A percentile compares a stretch with the other conserved stretches of the same genome.
Conservation (phyloP, 2,797 vertebrate genomes). For the Neosilurus hyrtlii region DNA sequence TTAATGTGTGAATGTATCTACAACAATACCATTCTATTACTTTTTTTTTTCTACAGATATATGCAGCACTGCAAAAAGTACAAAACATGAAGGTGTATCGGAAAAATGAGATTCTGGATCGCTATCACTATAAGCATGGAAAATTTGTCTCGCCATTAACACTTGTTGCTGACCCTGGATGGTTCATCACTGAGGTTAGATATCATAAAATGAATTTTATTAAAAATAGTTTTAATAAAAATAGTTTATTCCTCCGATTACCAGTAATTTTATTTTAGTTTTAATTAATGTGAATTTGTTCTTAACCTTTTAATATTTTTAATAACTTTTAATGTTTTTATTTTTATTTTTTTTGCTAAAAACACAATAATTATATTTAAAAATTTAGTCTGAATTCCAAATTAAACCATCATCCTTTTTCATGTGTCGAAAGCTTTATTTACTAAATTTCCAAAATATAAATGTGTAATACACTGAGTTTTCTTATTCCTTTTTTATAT, state of each 20-base stretch:
- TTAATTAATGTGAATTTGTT: too few relatives aligned
- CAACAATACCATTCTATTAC: neutral
- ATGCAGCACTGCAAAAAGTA: conserved; percentile 72
- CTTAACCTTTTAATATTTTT: too few relatives aligned
- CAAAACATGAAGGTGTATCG: conserved; percentile 81
- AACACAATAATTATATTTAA: neutral
- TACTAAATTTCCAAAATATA: neutral
- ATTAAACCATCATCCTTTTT: neutral
- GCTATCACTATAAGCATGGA: conserved; percentile 86
- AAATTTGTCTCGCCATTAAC: conserved; percentile 89
- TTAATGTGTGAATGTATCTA: neutral
- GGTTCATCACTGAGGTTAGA: conserved; percentile 78
- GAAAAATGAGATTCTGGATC: conserved; percentile 78
- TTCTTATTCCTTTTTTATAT: neutral
- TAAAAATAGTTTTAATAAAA: neutral
- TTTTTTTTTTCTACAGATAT: conserved; percentile 75
- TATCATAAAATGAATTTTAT: neutral
- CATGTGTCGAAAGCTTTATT: neutral
- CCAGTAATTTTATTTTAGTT: too few relatives aligned
- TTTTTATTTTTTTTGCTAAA: too few relatives aligned
- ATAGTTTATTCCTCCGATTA: too few relatives aligned
- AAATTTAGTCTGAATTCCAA: neutral
- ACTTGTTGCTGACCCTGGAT: conserved; percentile 86
- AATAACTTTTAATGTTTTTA: too few relatives aligned
- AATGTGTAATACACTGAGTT: neutral